Evolutionary conservation across 2,797 vertebrate genomes (phyloP), one percentile per base, ranked within the genome.

Genomic region (Oreochromis mossambicus): DNA sequence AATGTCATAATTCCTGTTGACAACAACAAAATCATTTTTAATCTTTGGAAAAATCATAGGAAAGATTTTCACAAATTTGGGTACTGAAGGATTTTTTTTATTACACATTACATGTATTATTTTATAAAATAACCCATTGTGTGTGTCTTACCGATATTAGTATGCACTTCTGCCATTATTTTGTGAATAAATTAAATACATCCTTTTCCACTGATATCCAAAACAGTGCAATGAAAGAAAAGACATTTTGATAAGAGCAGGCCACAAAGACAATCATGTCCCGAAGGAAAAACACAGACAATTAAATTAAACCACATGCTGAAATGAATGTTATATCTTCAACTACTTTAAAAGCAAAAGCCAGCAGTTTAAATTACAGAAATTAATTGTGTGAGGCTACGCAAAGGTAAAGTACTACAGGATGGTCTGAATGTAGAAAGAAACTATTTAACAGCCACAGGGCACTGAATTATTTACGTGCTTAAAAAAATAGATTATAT

Each of bases 391-490:
- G 79, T 41, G 61, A 29, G 15, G 70, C 43, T 36, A 76, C 46
- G 68, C 66, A 80, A 79, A 85, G 68, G 83, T 63, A 26, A 41
- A 73, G 32, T 32, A 26, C 41, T 46, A 43, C 7, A 36, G 24
- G 41, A 34, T 75, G 58, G 41, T 61, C 43, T 82, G 56, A 2
- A 86, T 80, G 66, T 36, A 81, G 81, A 73, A 52, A 68, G 36
- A 70, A 85, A 48, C 19, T 58, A 79, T 78, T 89, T 82, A 24
- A 54, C 77, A 85, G 75, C 82, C 83, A 85, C 83, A 89, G 85
- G 85, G 66, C 84, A 91, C 88, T 82, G 77, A 93, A 89, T 92
- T 89, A 89, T 85, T 84, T 87, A 24, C 38, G 24, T 70, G 21
- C 21, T 26, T 46, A 43, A 46, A 43, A 70, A 68, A 24, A 41